Evolutionary conservation across 2,797 vertebrate species (phyloP), one percentile per base, ranked within the genome.

Genomic region (Mormyrus hasselquistii): DNA sequence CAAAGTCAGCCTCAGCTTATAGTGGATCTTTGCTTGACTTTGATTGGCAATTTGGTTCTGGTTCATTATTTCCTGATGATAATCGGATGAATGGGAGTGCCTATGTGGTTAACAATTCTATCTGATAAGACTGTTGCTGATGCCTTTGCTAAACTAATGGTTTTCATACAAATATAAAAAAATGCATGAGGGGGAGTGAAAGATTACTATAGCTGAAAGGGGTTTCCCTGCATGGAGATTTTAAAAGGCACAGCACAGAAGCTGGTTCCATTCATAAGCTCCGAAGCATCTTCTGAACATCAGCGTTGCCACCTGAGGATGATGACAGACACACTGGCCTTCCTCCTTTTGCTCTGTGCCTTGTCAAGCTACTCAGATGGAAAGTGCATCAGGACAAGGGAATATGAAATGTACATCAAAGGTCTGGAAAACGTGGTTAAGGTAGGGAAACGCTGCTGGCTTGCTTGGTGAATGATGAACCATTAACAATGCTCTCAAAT

Each of bases 171-270:
- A 85, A 44, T 4, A 52, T 5, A 8, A 29, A 59, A 55, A 87
- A 86, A 87, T 14, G 12, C 29, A 41, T 16, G 53, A 12, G 53
- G 53, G 85, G 34, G 85, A 38, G 84, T 55, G 29, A 52, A 9
- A 34, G 8, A 52, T 50, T 85, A 52, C 10, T n/a, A 57, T 38
- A 59, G 53, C 25, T 79, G 10, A n/a, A 1, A 86, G 88, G 88
- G 82, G 50, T 76, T 89, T 89, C 83, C 88, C 88, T 69, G 25
- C 4, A 38, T 53, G 85, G 85, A 87, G 83, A 41, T 73, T 89
- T 89, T 47, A 89, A 89, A 89, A 86, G 65, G 88, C 88, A 2
- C 16, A 19, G 44, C 82, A 4, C 44, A 65, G 25, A 69, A 52
- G 5, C 10, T 29, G n/a, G 25, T 50, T 69, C 82, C 88, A 89